Evolutionary conservation across 1,140 invertebrate genomes (phyloP), one percentile per base, ranked within the genome.

Genomic region (Trichonephila clavata): DNA sequence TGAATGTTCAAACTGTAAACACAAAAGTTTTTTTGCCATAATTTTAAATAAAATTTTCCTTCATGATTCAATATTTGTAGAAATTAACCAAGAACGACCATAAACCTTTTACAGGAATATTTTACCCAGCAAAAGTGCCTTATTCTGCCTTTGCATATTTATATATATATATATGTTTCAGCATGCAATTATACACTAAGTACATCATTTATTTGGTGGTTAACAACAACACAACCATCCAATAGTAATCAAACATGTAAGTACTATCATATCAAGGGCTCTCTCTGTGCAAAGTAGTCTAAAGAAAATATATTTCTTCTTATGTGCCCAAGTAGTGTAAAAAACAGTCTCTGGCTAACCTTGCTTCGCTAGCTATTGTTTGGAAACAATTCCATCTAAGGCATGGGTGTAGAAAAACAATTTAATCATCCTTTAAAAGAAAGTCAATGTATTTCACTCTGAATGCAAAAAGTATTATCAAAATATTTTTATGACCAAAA

Each of bases 291-390:
- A 93, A 93, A 93, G 92, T 93, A 93, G 92, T 93, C 92, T 93
- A 93, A 93, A 87, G 92, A 93, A 93, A 93, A 93, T 93, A 93
- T 93, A 93, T 93, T 93, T 88, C 86, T 93, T 93, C 20, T 88
- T 59, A 87, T 93, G 92, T 93, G 92, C 92, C 92, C 92, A 88
- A 88, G 84, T 93, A 63, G 80, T 93, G 86, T 93, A 93, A 93
- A 93, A 93, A 93, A 93, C 84, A 65, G 59, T 77, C 39, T 84
- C 60, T 93, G 50, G 71, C 86, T 93, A 93, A 39, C 32, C 63
- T 59, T 87, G 92, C 92, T 63, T 39, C 57, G 39, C 86, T 92
- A 92, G 24, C 90, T 93, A 87, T 92, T 57, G 80, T 90, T 59
- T 80, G n/a, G 32, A 71, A 83, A 92, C 84, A 39, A 80, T 57